Percentiles rank a stretch among this genome's conserved stretches.
Evolutionary conservation across 2,113 vertebrate genomes (phyloP).

Genomic region (Gymnocephalus cernua): DNA sequence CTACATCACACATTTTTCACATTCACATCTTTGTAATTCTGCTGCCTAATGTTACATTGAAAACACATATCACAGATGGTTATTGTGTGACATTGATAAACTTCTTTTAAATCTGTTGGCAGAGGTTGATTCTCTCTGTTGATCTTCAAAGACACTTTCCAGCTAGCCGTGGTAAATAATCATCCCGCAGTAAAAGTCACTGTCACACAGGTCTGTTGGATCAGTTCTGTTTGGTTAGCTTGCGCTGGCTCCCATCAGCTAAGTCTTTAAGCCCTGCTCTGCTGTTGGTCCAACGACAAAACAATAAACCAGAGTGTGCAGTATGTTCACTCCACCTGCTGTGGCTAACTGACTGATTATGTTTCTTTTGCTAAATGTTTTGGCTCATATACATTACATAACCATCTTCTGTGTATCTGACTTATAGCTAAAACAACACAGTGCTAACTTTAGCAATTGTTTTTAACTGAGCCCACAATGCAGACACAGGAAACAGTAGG

Average conservation of each 20-base stretch:
- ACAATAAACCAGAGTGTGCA: constrained; percentile 14
- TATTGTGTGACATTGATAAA: not conserved
- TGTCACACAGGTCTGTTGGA: not conserved
- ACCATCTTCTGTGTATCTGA: not conserved
- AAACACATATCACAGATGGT: constrained; percentile 4
- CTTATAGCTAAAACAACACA: too few species aligned
- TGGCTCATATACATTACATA: not conserved
- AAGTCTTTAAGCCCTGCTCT: not conserved
- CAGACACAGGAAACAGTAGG: too few species aligned
- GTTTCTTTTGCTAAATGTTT: constrained; percentile 4
- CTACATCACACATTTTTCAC: not conserved
- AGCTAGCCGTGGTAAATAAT: not conserved
- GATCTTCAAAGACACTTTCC: not conserved
- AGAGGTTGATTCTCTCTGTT: constrained; percentile 5
- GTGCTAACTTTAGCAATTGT: too few species aligned
- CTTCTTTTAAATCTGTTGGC: not conserved
- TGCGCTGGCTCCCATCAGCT: constrained; percentile 1
- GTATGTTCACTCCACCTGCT: not conserved
- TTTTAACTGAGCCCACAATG: too few species aligned
- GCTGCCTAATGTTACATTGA: not conserved
- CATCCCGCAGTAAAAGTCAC: constrained; percentile 1
- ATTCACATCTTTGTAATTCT: not conserved
- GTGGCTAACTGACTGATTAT: not conserved
- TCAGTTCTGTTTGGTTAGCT: constrained; percentile 27
- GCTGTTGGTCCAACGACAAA: constrained; percentile 14